Evolutionary conservation across 2,888 invertebrate species (phyloP), one percentile per base, ranked within the genome.

Genomic region (Anorthoa munda): DNA sequence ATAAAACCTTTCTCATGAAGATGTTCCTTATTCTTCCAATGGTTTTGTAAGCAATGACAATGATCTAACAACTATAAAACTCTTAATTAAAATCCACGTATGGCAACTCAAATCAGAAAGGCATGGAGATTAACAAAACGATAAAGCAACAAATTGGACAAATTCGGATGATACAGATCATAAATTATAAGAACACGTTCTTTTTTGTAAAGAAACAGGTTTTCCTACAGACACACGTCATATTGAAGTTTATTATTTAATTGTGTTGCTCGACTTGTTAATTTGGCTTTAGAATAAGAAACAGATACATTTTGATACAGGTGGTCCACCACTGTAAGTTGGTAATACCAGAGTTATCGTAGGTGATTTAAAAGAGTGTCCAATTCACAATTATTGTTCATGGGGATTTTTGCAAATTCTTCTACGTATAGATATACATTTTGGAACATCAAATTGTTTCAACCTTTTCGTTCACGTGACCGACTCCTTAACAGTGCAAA

Each of bases 181-280:
- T 67, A 26, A 48, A 64, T 69, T 48, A 26, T 21, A 51, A 72
- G 66, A 81, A 64, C 63, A 18, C 17, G 63, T 69, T 81, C 69
- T 60, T 81, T 72, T 23, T 81, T 77, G 18, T n/a, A 51, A 56
- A 23, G 21, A 7, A 66, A 75, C 80, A 50, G 55, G 79, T 75
- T 70, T 61, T 39, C 4, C 15, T 21, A 51, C 51, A 53, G 21
- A 26, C 13, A 11, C 23, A 45, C 26, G 26, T 65, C 60, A 56
- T 50, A 45, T 23, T 58, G 31, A 66, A 69, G 26, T 79, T 51
- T 61, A 39, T 67, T 64, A 46, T 64, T 74, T 63, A 53, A 79
- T 69, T 79, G n/a, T 55, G 2, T n/a, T 45, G 39, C 7, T 66
- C 17, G n/a, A 78, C 56, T 53, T 60, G 65, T 65, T 59, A 73